Percentiles rank a stretch among this genome's conserved stretches.
These are phyloP conservation scores for Cyrtodaria siliqua DNA, from an alignment of 2,888 invertebrate species.

Conservation along the genomic window DNA sequence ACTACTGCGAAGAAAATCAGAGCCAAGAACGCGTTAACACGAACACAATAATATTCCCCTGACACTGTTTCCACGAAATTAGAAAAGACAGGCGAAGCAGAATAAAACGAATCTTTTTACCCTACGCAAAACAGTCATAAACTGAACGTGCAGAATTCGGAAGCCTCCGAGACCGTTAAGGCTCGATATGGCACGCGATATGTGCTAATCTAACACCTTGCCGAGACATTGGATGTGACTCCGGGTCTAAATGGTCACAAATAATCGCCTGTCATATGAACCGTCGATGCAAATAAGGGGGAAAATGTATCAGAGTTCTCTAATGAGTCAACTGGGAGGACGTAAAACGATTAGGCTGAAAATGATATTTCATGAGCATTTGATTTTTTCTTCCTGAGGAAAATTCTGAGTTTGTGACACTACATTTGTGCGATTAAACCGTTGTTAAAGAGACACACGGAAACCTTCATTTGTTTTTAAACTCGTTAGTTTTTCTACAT, in stretches of 20 bases:
- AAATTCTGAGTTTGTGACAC: no score
- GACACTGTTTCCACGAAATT: constrained; percentile 24
- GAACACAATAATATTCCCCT: constrained; percentile 32
- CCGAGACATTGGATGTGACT: constrained; percentile 36
- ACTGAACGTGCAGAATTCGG: constrained; percentile 34
- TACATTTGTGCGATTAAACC: no score
- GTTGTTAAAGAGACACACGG: no score
- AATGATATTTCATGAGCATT: no score
- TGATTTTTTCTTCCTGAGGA: no score
- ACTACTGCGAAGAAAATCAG: no score
- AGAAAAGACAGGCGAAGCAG: constrained; percentile 34
- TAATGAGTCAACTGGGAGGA: no score
- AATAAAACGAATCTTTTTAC: constrained; percentile 23
- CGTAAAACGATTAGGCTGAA: no score
- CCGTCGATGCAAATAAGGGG: constrained; percentile 20
- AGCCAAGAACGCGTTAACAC: constrained; percentile 26
- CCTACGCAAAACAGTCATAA: constrained; percentile 39
- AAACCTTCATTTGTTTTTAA: no score
- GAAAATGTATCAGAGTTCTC: constrained; percentile 21
- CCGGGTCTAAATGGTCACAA: constrained; percentile 31
- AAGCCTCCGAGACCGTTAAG: no score
- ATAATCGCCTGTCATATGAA: constrained; percentile 30
- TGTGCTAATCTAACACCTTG: constrained; percentile 30
- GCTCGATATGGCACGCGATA: constrained; percentile 14
- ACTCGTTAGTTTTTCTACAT: no score